Evolutionary conservation across 2,113 vertebrate species (phyloP).

Genomic region (Anarhynchus alexandrinus): DNA sequence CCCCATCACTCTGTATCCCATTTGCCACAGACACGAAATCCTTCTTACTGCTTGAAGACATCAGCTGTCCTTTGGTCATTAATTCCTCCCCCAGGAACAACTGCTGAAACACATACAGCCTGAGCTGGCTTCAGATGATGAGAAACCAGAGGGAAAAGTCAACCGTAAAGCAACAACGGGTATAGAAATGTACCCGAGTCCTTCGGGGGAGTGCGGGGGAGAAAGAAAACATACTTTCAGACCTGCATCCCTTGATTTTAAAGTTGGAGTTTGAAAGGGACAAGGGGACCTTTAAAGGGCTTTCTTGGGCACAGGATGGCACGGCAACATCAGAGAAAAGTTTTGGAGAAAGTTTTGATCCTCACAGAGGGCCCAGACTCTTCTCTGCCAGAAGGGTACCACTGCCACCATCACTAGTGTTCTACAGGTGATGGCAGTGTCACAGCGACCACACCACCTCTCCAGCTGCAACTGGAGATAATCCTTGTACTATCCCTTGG

Average conservation of each 20-base stretch:
- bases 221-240: not conserved
- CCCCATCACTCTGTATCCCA: not conserved
- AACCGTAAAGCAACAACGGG: not conserved
- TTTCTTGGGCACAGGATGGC: not conserved
- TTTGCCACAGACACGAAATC: not conserved
- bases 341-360: not conserved
- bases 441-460: not conserved
- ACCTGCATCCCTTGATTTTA: not conserved
- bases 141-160: not conserved
- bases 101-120: not conserved
- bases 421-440: not conserved
- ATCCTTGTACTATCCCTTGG: not conserved
- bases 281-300: not conserved
- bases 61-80: not conserved
- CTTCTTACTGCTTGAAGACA: not conserved
- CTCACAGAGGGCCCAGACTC: not conserved
- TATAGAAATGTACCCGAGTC: rapidly evolving
- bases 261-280: not conserved
- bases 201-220: rapidly evolving
- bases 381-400: rapidly evolving
- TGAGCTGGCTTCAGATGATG: not conserved
- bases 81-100: not conserved
- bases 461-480: not conserved
- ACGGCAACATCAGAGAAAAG: not conserved
- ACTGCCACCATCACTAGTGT: not conserved